Evolutionary conservation across 1,140 invertebrate species (phyloP), one percentile per base, ranked within the genome.

Genomic region (Leptopilina clavipes): DNA sequence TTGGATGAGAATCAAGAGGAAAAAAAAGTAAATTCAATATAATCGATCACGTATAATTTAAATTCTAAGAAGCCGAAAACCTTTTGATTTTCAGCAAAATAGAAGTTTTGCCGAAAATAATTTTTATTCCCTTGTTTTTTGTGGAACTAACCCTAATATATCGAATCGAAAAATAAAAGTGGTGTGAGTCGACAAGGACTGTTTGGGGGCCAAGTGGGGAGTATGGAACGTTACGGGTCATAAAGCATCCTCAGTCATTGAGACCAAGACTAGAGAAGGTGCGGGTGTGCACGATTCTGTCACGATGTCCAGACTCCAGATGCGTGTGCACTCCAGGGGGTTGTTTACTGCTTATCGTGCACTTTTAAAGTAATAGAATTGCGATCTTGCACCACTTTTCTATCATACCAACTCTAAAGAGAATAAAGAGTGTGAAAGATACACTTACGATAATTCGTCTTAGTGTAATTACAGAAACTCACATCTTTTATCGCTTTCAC

Each of bases 231-330:
- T 87, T 87, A 87, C 86, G 87, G 84, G 76, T 84, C 87, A 89
- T 88, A 89, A 89, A 89, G 79, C 83, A 86, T 88, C 79, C 74
- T 79, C 81, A 80, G 81, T 82, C 75, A 80, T 76, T 80, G 77
- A 78, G 70, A 80, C 81, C 77, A 52, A 52, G 72, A 73, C 70
- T 78, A 72, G 74, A 72, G 74, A 77, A 76, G 75, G 78, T 76
- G 82, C 75, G 79, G 82, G 73, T 79, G 79, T 81, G 71, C 76
- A 78, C 71, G 72, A 76, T 71, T 81, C 79, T 75, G 73, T 82
- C 80, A 79, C 52, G 54, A 18, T 82, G 76, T 80, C 76, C 79
- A 80, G 79, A 82, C 79, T 80, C 76, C 79, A 80, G 79, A 82
- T 80, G 81, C 77, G 79, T 79, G 77, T 77, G 81, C 81, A 79